Conservation (phyloP, 2,113 vertebrate genomes). For the Cololabis saira region DNA sequence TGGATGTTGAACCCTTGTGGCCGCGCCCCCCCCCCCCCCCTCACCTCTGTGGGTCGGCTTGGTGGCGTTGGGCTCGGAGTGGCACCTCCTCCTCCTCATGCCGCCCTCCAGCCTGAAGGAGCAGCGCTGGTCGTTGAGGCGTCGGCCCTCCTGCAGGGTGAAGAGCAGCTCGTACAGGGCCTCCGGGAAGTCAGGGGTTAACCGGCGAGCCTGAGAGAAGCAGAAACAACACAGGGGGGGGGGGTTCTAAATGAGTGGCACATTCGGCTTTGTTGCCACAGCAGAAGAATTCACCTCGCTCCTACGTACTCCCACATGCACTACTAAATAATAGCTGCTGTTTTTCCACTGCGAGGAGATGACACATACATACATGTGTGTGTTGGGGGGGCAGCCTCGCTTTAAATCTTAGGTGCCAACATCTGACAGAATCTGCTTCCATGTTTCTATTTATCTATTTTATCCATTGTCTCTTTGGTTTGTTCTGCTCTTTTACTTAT, state of each 20-base stretch:
- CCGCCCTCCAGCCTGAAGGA: slow-evolving; percentile 76
- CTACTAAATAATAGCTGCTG: slow-evolving; percentile 26
- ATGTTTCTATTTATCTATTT: too few relatives aligned
- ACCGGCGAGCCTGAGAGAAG: slow-evolving; percentile 64
- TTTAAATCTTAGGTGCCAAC: too few relatives aligned
- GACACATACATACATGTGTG: too few relatives aligned
- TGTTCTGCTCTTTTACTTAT: too few relatives aligned
- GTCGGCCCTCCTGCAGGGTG: slow-evolving; percentile 79
- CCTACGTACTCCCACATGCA: slow-evolving; percentile 50
- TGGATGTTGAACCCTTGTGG: too few relatives aligned
- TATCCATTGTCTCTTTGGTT: too few relatives aligned
- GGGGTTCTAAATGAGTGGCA: slow-evolving; percentile 50
- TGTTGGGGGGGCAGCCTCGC: too few relatives aligned
- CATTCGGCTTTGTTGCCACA: slow-evolving; percentile 53
- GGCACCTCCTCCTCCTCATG: slow-evolving; percentile 74
- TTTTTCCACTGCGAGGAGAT: slow-evolving; percentile 31
- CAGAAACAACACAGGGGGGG: not conserved
- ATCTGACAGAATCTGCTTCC: too few relatives aligned
- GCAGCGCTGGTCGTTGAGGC: slow-evolving; percentile 85
- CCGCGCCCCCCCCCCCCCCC: slow-evolving; percentile 74
- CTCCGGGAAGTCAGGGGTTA: slow-evolving; percentile 81
- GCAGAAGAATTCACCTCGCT: slow-evolving; percentile 29
- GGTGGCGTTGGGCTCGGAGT: slow-evolving; percentile 80
- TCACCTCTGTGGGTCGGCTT: slow-evolving; percentile 74
- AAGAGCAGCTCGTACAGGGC: slow-evolving; percentile 81